Base-by-base conservation (phyloP, 2,113 vertebrate genomes). In the Brachyhypopomus gauderio region DNA sequence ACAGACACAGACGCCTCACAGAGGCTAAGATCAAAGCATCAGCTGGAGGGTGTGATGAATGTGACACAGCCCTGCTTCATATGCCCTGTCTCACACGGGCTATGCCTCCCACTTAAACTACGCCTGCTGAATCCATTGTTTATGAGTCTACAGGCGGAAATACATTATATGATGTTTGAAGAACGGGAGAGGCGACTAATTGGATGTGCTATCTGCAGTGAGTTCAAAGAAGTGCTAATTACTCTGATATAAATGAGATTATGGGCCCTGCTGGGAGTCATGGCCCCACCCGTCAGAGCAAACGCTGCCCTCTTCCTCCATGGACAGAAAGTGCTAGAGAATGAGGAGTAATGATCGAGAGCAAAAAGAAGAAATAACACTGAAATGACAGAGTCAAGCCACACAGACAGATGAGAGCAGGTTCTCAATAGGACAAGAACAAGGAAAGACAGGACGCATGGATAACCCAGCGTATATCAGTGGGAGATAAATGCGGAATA, bases 141-240 rank as follows among this genome's bases (percentile, higher is more conserved):
- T 80, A 71, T 71, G 62, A 62, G 70, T 66, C 56, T 19, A 60
- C 16, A 41, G 38, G 66, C 52, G 77, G 70, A 81, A 76, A 81
- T 63, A 71, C 52, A 60, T 79, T 80, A 69, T 75, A 45, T 84
- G 67, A 77, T 83, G 74, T 79, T 82, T 83, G 74, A 70, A 71
- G 63, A 83, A 71, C 48, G 22, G 64, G 41, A 85, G 71, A 81
- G 56, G 60, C 59, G 74, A 73, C 77, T 87, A 86, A 85, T 85
- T 83, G 85, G 83, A 81, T 81, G 76, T 83, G 85, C 75, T 80
- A 78, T 76, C 41, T 67, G 62, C 56, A 17, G 81, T 66, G 80
- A 81, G 77, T 86, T 88, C 77, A 88, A 86, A 88, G 75, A 81
- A 79, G 69, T 77, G 78, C 83, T 88, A 85, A 84, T 83, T 85